Evolutionary conservation across 2,113 vertebrate genomes (phyloP).

Genomic region (Vicugna pacos): DNA sequence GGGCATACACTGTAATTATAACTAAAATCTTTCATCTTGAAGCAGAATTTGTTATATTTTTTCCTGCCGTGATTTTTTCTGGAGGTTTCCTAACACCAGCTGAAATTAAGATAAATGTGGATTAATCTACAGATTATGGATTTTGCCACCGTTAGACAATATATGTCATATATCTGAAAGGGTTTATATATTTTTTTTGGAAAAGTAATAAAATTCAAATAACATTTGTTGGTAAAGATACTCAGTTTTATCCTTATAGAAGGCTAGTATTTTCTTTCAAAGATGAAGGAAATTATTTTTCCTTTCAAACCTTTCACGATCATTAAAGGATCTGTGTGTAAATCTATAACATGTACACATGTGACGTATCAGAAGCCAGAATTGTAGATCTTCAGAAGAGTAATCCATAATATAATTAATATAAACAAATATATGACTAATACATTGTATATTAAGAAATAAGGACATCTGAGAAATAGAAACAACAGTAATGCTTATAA

Average conservation of each 20-base stretch:
- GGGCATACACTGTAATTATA: not conserved
- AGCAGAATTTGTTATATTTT: not conserved
- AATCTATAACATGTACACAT: not conserved
- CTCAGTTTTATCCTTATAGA: not conserved
- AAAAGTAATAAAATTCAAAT: not conserved
- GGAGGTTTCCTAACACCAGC: not conserved
- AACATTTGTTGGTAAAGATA: not conserved
- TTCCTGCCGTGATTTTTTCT: slow-evolving; percentile 9
- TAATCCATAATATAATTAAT: not conserved
- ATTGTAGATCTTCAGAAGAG: not conserved
- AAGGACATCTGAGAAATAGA: not conserved
- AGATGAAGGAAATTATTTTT: not conserved
- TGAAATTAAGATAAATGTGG: slow-evolving; percentile 48
- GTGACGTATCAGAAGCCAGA: not conserved
- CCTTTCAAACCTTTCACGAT: not conserved
- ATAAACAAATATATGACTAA: not conserved
- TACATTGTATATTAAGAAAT: not conserved
- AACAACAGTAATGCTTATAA: slow-evolving; percentile 29
- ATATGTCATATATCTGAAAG: not conserved
- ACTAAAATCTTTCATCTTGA: slow-evolving; percentile 41
- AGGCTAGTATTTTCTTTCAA: not conserved
- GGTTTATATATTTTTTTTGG: not conserved
- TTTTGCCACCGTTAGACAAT: not conserved
- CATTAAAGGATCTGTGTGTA: not conserved
- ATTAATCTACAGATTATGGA: slow-evolving; percentile 32